Percentiles rank a stretch among this genome's conserved stretches.
These are phyloP conservation scores for Leucophora obtusa DNA, from an alignment of 2,888 invertebrate genomes.

Conservation along the genomic window DNA sequence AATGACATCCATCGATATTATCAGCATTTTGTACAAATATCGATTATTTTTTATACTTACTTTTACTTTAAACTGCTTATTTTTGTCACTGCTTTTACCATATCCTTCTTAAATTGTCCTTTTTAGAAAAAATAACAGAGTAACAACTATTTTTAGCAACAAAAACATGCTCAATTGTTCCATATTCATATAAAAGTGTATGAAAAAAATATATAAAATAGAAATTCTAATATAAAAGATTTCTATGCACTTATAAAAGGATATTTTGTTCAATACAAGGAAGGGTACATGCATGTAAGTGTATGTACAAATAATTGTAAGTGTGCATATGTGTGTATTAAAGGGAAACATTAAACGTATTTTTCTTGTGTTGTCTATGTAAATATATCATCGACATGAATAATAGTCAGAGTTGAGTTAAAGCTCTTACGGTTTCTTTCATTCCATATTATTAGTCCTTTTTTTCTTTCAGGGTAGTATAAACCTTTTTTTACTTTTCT, in stretches of 20 bases:
- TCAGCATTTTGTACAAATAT: slow-evolving; percentile 34
- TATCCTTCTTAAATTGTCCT: slow-evolving; percentile 27
- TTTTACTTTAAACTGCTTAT: slow-evolving; percentile 16
- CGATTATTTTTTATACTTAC: slow-evolving; percentile 35
- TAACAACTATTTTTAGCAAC: slow-evolving; percentile 13
- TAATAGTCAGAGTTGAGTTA: slow-evolving; percentile 55
- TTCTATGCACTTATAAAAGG: slow-evolving; percentile 4
- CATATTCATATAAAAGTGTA: slow-evolving; percentile 22
- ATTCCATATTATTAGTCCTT: neutral
- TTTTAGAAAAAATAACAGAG: slow-evolving; percentile 26
- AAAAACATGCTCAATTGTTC: slow-evolving; percentile 37
- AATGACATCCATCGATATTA: slow-evolving; percentile 37
- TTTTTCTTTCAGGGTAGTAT: slow-evolving; percentile 47
- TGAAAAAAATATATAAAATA: too few species aligned
- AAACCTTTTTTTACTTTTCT: slow-evolving; percentile 49
- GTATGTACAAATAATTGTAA: neutral
- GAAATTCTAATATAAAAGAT: slow-evolving; percentile 31
- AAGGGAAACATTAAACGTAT: slow-evolving; percentile 51
- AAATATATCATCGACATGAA: slow-evolving; percentile 63
- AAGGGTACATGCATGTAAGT: slow-evolving; percentile 23
- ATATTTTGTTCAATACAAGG: slow-evolving; percentile 48
- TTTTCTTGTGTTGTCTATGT: slow-evolving; percentile 54
- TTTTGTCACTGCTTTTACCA: neutral
- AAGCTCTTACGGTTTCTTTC: slow-evolving; percentile 56
- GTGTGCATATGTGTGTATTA: neutral